These are phyloP conservation scores for Noctua fimbriata DNA, from an alignment of 2,888 invertebrate species.

Conservation along the genomic window DNA sequence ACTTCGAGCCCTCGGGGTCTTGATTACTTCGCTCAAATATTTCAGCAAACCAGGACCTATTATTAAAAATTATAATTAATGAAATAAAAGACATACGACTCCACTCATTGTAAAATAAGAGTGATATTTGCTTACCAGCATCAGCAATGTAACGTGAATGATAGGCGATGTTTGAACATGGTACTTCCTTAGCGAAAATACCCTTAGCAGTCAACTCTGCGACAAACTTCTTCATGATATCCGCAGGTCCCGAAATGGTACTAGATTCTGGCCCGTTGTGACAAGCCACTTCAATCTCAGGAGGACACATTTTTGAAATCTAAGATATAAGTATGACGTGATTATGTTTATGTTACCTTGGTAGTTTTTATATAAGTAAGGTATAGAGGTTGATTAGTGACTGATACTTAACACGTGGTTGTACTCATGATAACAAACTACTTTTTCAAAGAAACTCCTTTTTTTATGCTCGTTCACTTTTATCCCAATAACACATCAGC, in stretches of 20 bases:
- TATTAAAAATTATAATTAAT: background rate
- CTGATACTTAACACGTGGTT: too few species aligned
- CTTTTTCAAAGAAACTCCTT: too few species aligned
- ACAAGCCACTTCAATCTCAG: constrained; percentile 93
- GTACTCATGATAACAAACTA: too few species aligned
- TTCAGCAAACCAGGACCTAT: constrained; percentile 70
- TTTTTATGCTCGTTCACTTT: too few species aligned
- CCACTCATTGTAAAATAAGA: background rate
- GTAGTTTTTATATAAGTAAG: too few species aligned
- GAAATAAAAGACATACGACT: background rate
- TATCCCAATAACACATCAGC: too few species aligned
- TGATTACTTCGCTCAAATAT: too few species aligned
- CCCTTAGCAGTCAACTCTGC: constrained; percentile 79
- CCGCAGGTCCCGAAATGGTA: constrained; percentile 94
- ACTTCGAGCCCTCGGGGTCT: too few species aligned
- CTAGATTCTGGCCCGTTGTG: constrained; percentile 94
- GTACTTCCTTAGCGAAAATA: constrained; percentile 85
- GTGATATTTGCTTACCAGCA: constrained; percentile 75
- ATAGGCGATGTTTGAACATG: constrained; percentile 96
- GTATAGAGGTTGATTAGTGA: too few species aligned
- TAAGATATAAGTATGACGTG: constrained; percentile 48
- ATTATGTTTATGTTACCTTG: too few species aligned
- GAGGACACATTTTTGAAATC: constrained; percentile 85
- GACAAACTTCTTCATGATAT: constrained; percentile 91
- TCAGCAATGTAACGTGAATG: constrained; percentile 95